Conservation (phyloP, 2,888 invertebrate species). For the Aspidiotus destructor region DNA sequence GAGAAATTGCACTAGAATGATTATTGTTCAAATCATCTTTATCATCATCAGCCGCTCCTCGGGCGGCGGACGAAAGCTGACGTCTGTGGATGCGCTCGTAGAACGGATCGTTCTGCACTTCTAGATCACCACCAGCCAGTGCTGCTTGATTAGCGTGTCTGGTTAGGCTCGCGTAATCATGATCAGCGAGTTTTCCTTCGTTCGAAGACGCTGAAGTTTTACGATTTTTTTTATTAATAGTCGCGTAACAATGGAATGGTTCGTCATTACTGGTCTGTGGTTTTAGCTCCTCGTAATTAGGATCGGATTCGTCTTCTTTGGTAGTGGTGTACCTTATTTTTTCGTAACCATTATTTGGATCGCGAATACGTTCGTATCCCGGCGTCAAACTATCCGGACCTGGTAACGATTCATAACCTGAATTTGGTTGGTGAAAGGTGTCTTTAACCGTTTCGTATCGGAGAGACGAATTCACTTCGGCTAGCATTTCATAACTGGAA, state of each 20-base stretch:
- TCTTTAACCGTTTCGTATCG: constrained; percentile 33
- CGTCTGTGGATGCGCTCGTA: constrained; percentile 23
- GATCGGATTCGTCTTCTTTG: constrained; percentile 46
- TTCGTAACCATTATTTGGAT: constrained; percentile 19
- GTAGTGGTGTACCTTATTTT: constrained; percentile 28
- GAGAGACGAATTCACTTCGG: constrained; percentile 11
- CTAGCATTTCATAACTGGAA: constrained; percentile 22
- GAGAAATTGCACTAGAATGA: constrained; percentile 9
- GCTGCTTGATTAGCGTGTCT: constrained; percentile 27
- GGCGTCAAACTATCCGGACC: constrained; percentile 26
- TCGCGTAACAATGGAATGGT: constrained; percentile 43
- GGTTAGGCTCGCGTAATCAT: constrained; percentile 39
- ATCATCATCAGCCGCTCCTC: constrained; percentile 4
- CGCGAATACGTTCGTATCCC: constrained; percentile 32
- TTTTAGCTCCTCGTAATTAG: constrained; percentile 68
- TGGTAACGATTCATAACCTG: constrained; percentile 27
- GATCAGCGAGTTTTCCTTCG: constrained; percentile 35
- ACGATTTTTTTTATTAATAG: constrained; percentile 44
- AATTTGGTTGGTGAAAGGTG: background rate
- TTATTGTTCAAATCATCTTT: constrained; percentile 19
- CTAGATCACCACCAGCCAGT: constrained; percentile 15
- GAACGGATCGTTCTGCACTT: constrained; percentile 10
- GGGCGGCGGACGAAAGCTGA: background rate
- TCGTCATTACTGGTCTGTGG: constrained; percentile 36
- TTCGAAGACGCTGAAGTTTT: constrained; percentile 13